Conservation (phyloP, 2,888 invertebrate species). For the Didymodactylos carnosus region DNA sequence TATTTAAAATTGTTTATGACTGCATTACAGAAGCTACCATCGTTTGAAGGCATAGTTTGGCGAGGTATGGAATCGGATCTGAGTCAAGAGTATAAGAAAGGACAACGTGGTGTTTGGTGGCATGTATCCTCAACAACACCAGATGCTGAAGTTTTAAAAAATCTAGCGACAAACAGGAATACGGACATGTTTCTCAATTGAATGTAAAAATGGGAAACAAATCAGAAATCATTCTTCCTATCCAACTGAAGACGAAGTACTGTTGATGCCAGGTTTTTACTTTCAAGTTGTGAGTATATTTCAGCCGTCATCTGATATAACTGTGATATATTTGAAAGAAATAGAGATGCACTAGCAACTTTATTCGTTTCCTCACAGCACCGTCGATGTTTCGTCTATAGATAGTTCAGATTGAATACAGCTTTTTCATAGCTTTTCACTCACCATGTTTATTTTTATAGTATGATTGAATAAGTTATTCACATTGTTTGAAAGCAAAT, state of each 20-base stretch:
- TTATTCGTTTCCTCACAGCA: no score
- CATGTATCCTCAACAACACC: neutral
- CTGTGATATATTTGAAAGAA: neutral
- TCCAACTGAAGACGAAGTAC: neutral
- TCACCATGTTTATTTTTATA: no score
- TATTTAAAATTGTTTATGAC: neutral
- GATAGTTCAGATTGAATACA: no score
- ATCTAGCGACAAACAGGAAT: no score
- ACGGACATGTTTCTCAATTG: neutral
- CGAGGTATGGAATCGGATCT: neutral
- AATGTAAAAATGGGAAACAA: neutral
- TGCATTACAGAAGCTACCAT: neutral
- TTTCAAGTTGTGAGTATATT: neutral
- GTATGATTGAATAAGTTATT: no score
- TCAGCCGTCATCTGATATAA: neutral
- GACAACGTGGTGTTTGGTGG: neutral
- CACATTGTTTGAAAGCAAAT: no score
- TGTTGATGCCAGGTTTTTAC: neutral
- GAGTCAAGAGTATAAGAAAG: neutral
- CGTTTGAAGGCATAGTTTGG: neutral
- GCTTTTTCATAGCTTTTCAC: no score
- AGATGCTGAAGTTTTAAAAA: neutral
- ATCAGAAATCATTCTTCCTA: neutral
- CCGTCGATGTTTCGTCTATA: no score
- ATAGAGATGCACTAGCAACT: no score